Percentiles rank a stretch among this genome's conserved stretches.
Conservation (phyloP, 2,797 vertebrate genomes). For the Rhodeus uyekii region DNA sequence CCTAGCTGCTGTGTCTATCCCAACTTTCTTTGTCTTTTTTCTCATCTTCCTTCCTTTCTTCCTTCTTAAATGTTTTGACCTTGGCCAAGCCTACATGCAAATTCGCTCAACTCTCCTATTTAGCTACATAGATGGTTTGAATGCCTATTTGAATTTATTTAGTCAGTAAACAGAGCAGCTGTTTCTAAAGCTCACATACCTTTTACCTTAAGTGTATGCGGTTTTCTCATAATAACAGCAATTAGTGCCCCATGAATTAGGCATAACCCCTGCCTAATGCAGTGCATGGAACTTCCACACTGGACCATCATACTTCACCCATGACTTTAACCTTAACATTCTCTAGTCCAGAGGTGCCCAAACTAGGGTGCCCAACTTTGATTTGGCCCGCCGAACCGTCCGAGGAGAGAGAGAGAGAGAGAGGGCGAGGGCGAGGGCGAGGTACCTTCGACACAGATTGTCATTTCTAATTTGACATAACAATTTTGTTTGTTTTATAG, state of each 20-base stretch:
- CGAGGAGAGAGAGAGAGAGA: too few species aligned
- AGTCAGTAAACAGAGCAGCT: conserved; percentile 37
- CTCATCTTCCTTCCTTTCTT: conserved; percentile 1
- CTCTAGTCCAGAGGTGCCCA: too few species aligned
- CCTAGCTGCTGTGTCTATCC: conserved; percentile 46
- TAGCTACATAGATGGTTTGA: conserved; percentile 29
- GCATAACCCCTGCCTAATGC: conserved; percentile 50
- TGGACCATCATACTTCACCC: conserved; percentile 52
- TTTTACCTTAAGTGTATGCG: conserved; percentile 27
- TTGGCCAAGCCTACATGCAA: conserved; percentile 48
- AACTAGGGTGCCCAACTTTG: too few species aligned
- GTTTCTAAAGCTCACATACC: conserved; percentile 48
- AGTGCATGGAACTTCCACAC: conserved; percentile 28
- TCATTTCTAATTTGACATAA: too few species aligned
- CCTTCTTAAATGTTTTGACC: conserved; percentile 32
- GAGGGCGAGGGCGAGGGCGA: too few species aligned
- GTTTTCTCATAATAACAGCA: conserved; percentile 33
- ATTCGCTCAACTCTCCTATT: conserved; percentile 36
- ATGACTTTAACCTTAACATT: conserved; percentile 50
- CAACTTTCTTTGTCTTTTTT: conserved; percentile 10
- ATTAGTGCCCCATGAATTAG: conserved; percentile 36
- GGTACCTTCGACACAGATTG: too few species aligned
- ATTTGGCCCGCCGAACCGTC: too few species aligned
- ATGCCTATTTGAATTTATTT: conserved; percentile 53
- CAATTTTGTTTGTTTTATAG: too few species aligned